Evolutionary conservation across 92 coral and sea anemone genomes (phyloP).

Genomic region (Siderastrea radians): DNA sequence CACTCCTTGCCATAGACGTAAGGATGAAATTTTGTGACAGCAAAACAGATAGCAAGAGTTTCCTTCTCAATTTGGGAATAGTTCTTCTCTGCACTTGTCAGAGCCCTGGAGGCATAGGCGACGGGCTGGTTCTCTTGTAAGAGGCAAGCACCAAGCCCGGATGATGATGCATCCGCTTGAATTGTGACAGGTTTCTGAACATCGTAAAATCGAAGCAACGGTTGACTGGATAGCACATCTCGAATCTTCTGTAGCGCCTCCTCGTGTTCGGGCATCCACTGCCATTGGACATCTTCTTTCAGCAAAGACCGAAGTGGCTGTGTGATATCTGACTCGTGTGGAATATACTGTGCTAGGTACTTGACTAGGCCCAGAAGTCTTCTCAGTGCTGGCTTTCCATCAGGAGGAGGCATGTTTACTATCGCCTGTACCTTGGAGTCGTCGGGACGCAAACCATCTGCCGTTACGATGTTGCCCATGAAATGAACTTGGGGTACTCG

Average conservation of each 20-base stretch:
- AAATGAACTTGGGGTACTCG: slow-evolving; percentile 1
- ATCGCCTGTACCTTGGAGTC: slow-evolving; percentile 8
- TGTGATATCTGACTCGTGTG: slow-evolving; percentile 38
- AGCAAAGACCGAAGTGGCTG: slow-evolving; percentile 19
- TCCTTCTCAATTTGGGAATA: slow-evolving; percentile 29
- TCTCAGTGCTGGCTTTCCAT: slow-evolving; percentile 36
- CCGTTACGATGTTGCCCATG: slow-evolving; percentile 23
- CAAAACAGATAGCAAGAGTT: slow-evolving; percentile 12
- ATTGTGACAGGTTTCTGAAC: slow-evolving; percentile 16
- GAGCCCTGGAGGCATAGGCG: slow-evolving; percentile 42
- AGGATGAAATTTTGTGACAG: not conserved
- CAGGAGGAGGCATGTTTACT: slow-evolving; percentile 21
- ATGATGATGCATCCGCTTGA: slow-evolving; percentile 32
- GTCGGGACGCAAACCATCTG: slow-evolving; percentile 7
- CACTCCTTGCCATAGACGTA: slow-evolving; percentile 19
- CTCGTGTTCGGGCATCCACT: slow-evolving; percentile 15
- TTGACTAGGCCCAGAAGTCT: slow-evolving; percentile 39
- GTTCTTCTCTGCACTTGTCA: slow-evolving; percentile 14
- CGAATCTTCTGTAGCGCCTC: slow-evolving; percentile 9
- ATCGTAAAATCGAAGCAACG: slow-evolving; percentile 29
- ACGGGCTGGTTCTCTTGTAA: slow-evolving; percentile 35
- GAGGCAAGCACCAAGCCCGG: slow-evolving; percentile 39
- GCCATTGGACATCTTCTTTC: slow-evolving; percentile 42
- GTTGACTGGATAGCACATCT: slow-evolving; percentile 2
- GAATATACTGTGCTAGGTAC: slow-evolving; percentile 39